Percentiles rank a stretch among this genome's conserved stretches.
Conservation (phyloP, 1,140 invertebrate species). For the Ephestia elutella region DNA sequence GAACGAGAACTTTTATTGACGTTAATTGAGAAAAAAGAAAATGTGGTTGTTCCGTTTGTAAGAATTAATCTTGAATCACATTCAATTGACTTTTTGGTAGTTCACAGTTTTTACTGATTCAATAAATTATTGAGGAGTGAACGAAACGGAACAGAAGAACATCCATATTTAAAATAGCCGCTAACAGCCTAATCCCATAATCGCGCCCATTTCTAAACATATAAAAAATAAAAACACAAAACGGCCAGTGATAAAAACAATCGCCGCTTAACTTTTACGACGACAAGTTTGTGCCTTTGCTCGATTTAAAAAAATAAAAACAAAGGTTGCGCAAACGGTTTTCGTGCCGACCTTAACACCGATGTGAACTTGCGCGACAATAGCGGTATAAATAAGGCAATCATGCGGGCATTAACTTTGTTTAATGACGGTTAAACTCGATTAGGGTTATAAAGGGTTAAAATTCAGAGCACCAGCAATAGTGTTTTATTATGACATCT, state of each 20-base stretch:
- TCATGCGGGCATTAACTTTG: slow-evolving; percentile 53
- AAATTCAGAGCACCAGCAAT: too few relatives aligned
- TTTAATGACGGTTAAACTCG: slow-evolving; percentile 11
- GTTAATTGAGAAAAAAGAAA: too few relatives aligned
- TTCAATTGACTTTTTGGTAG: too few relatives aligned
- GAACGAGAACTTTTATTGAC: too few relatives aligned
- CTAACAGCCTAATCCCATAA: not conserved
- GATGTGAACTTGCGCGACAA: slow-evolving; percentile 52
- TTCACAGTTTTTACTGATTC: too few relatives aligned
- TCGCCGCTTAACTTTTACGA: slow-evolving; percentile 6
- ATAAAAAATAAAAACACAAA: not conserved
- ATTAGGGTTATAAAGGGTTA: not conserved
- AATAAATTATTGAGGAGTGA: too few relatives aligned
- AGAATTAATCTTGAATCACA: too few relatives aligned
- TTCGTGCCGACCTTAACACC: slow-evolving; percentile 50
- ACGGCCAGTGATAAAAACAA: not conserved
- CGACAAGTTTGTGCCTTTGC: not conserved
- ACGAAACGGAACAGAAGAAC: too few relatives aligned
- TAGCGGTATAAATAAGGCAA: slow-evolving; percentile 38
- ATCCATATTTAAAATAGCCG: not conserved
- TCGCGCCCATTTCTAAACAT: not conserved
- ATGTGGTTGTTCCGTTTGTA: too few relatives aligned
- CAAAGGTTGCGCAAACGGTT: slow-evolving; percentile 32
- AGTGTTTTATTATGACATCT: too few relatives aligned
- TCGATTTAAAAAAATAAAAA: slow-evolving; percentile 19